Percentiles rank a stretch among this genome's conserved stretches.
These are phyloP conservation scores for Takifugu ocellatus DNA, from an alignment of 2,797 vertebrate genomes.

Conservation along the genomic window DNA sequence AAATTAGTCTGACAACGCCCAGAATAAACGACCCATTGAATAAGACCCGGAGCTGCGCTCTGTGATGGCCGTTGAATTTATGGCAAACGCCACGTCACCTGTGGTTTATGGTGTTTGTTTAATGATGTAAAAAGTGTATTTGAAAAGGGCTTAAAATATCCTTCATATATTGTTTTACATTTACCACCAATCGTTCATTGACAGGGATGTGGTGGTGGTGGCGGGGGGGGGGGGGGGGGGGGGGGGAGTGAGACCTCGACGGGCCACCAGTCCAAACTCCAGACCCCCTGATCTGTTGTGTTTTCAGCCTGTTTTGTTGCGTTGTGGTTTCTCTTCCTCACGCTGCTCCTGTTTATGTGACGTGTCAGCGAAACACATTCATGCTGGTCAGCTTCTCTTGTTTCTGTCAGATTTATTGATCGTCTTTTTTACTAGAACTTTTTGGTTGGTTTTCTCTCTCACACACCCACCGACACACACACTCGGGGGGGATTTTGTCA, in stretches of 20 bases:
- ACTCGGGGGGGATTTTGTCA: slow-evolving; percentile 2
- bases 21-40: not conserved
- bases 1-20: not conserved
- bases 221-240: no score
- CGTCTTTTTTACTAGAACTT: slow-evolving; percentile 30
- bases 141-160: no score
- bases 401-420: slow-evolving; percentile 37
- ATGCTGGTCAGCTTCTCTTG: not conserved
- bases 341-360: slow-evolving; percentile 11
- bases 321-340: not conserved
- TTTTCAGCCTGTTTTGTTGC: slow-evolving; percentile 9
- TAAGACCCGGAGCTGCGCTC: not conserved
- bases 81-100: no score
- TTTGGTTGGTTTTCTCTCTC: slow-evolving; percentile 13
- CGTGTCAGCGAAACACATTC: slow-evolving; percentile 13
- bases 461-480: slow-evolving; percentile 7
- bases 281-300: not conserved
- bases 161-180: no score
- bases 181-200: no score
- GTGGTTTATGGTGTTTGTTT: no score
- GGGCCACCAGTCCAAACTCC: no score
- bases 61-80: no score
- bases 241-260: no score
- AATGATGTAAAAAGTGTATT: no score
- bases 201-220: no score